Percentiles rank a stretch among this genome's conserved stretches.
Evolutionary conservation across 2,797 vertebrate species (phyloP).

Genomic region (Eulemur mongoz): DNA sequence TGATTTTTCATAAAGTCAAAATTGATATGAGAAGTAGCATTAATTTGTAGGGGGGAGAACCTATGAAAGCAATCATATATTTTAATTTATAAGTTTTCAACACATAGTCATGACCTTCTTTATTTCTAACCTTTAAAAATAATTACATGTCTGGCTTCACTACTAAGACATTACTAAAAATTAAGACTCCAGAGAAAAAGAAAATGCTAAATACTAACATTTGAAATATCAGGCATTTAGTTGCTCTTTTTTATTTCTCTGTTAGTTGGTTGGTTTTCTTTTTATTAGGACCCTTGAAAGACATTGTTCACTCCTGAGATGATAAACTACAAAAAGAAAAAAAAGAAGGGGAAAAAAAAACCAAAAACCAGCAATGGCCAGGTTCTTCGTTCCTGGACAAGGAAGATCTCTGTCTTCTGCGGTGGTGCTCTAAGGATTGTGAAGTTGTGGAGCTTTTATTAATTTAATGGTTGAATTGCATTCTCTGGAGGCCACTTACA

Average conservation of each 20-base stretch:
- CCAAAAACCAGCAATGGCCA: neutral
- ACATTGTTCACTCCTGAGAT: neutral
- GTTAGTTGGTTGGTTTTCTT: neutral
- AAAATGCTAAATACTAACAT: neutral
- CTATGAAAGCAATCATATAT: no score
- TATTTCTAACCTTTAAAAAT: neutral
- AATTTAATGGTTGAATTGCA: neutral
- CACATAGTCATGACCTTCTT: neutral
- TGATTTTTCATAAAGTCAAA: neutral
- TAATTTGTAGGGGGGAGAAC: neutral
- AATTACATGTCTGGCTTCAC: neutral
- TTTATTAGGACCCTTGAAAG: neutral
- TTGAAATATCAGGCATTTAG: neutral
- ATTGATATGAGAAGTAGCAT: neutral
- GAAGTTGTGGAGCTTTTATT: neutral
- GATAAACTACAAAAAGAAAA: neutral
- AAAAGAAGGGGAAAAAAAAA: no score
- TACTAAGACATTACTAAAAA: neutral
- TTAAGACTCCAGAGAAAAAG: neutral
- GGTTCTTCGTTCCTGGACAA: accelerated
- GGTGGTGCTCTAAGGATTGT: neutral
- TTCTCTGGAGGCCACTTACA: neutral
- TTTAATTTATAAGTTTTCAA: neutral
- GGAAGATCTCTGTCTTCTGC: neutral
- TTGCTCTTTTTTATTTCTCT: neutral